These are phyloP conservation scores for Drosophila bocqueti DNA, from an alignment of 1,140 invertebrate genomes.

Conservation along the genomic window DNA sequence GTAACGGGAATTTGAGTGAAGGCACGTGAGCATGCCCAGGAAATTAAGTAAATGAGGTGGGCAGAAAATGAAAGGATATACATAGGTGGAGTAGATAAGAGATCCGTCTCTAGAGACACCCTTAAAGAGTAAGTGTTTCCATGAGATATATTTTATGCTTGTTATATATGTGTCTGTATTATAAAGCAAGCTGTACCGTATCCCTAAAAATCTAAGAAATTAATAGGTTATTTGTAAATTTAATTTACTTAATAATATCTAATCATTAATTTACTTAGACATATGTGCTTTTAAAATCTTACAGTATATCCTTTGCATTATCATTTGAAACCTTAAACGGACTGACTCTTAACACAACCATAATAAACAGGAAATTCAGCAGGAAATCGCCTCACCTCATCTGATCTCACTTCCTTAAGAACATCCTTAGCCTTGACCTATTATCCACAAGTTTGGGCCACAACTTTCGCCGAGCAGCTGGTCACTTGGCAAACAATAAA, in stretches of 20 bases:
- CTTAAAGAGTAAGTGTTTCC: background rate
- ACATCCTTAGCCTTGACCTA: slow-evolving; percentile 12
- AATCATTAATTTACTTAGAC: too few species aligned
- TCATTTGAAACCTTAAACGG: background rate
- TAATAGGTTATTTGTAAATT: background rate
- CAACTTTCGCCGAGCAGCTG: slow-evolving; percentile 31
- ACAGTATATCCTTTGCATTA: too few species aligned
- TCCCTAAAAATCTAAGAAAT: background rate
- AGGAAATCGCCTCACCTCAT: too few species aligned
- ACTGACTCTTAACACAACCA: too few species aligned
- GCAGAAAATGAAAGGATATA: slow-evolving; percentile 1
- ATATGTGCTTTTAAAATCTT: too few species aligned
- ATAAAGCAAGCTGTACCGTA: background rate
- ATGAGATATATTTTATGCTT: background rate
- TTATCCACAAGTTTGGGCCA: slow-evolving; percentile 14
- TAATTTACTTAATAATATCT: too few species aligned
- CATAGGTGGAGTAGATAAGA: background rate
- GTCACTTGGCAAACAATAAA: slow-evolving; percentile 16
- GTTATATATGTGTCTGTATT: background rate
- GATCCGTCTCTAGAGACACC: background rate
- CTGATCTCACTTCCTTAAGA: background rate
- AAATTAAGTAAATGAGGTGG: slow-evolving; percentile 45
- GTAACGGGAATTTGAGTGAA: slow-evolving; percentile 46
- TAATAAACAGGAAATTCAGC: too few species aligned
- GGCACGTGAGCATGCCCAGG: slow-evolving; percentile 27